Base-by-base conservation (phyloP, 2,797 vertebrate species). In the Manis pentadactyla region DNA sequence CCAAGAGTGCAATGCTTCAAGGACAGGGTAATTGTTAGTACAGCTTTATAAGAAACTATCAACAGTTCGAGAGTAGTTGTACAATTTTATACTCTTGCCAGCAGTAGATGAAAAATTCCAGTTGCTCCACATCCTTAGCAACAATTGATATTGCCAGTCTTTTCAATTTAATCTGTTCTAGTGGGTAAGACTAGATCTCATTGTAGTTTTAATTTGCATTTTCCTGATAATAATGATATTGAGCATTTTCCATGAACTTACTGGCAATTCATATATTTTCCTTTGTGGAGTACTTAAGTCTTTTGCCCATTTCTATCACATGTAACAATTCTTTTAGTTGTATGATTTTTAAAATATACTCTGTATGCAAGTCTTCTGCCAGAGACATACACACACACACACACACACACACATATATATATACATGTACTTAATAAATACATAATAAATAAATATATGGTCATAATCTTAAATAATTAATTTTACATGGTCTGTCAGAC, bases 131-230 rank as follows among this genome's bases (percentile, higher is more conserved):
- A 31, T 69, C 49, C 21, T 87, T 55, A 63, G 17, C 8, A 64
- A 55, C 18, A 68, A 84, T 11, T 83, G 34, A 37, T 71, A 86
- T 21, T 39, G 10, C 23, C 42, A 49, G 4, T 49, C 11, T 92
- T 90, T 78, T 71, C 5, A 84, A 42, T 87, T 82, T 81, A 61
- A 39, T 75, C 69, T 71, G 12, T 51, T 90, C 42, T 87, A 39
- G 42, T 66, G 37, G 9, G 17, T 86, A 85, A 85, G 68, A 37
- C 7, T 82, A 25, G 12, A 46, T 86, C 25, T 82, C 51, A 90
- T 27, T 68, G 14, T 61, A 81, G 59, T 75, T 95, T 96, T 94
- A 49, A 90, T 74, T 91, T 91, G 34, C 4, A 88, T 88, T 91
- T 86, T 9, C 42, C 57, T 79, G 46, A 57, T 71, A 61, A 68